phyloP scores from a whole-genome alignment of 2,888 invertebrate species.

The Bursaphelenchus okinawaensis region DNA sequence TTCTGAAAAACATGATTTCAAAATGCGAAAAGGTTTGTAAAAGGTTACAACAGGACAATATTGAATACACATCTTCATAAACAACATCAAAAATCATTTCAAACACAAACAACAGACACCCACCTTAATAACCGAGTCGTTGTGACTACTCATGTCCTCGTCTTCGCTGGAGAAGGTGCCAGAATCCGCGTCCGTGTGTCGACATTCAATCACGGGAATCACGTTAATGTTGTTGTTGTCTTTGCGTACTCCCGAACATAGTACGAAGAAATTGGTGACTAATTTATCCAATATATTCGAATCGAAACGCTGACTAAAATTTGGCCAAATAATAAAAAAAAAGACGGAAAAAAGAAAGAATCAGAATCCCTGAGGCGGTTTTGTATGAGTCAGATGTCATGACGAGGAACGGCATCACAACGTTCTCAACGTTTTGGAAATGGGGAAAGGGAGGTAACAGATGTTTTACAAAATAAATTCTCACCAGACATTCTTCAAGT shows the following conservation, averaged over 20 bases:
- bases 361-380: constrained; percentile 6
- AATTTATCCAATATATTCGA: neutral
- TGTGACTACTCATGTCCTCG: constrained; percentile 17
- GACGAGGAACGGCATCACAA: constrained; percentile 6
- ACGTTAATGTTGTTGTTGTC: neutral
- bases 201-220: neutral
- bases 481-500: neutral
- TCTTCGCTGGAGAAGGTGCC: constrained; percentile 34
- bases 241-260: neutral
- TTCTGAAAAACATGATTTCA: neutral
- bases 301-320: constrained; percentile 1
- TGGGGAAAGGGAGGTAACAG: neutral
- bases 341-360: neutral
- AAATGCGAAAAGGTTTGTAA: neutral
- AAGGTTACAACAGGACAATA: too few species aligned
- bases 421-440: neutral
- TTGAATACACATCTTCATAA: too few species aligned
- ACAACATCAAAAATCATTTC: too few species aligned
- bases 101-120: too few species aligned
- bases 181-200: constrained; percentile 31
- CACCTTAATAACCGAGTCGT: neutral
- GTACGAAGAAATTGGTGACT: neutral
- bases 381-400: neutral
- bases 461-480: neutral
- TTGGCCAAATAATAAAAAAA: neutral